A percentile compares a stretch with the other conserved stretches of the same genome.
These are phyloP conservation scores for Apis dorsata DNA, from an alignment of 1,140 invertebrate genomes.

Conservation along the genomic window DNA sequence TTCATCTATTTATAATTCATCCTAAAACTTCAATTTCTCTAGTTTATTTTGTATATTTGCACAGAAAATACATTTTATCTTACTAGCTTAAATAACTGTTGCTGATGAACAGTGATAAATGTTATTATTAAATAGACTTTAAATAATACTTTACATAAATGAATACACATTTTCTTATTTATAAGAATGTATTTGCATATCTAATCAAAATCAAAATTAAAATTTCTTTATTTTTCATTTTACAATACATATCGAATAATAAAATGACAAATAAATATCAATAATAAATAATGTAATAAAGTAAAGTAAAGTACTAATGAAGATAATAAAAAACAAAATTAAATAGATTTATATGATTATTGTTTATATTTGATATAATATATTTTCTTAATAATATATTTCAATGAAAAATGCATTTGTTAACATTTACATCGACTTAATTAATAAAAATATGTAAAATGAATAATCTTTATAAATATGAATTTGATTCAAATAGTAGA, in stretches of 20 bases:
- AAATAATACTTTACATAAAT: neutral
- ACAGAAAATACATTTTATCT: slow-evolving; percentile 15
- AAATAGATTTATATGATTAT: neutral
- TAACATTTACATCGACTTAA: neutral
- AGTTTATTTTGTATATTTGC: slow-evolving; percentile 24
- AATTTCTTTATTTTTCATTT: neutral
- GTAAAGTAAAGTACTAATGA: neutral
- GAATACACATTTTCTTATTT: neutral
- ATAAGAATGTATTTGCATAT: too few species aligned
- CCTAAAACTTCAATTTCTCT: slow-evolving; percentile 19
- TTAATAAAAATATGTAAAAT: neutral
- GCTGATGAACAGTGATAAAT: neutral
- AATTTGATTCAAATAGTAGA: neutral
- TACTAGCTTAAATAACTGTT: neutral
- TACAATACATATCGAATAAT: neutral
- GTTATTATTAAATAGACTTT: neutral
- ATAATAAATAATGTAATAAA: neutral
- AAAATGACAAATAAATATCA: too few species aligned
- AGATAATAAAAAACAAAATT: neutral
- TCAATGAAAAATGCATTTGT: neutral
- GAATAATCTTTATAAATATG: neutral
- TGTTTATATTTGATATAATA: too few species aligned
- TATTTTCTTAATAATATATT: too few species aligned
- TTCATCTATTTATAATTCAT: slow-evolving; percentile 49
- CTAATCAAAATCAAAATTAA: neutral